A percentile compares a stretch with the other conserved stretches of the same genome.
phyloP scores from a whole-genome alignment of 2,888 invertebrate species.

The Caenorhabditis wallacei region DNA sequence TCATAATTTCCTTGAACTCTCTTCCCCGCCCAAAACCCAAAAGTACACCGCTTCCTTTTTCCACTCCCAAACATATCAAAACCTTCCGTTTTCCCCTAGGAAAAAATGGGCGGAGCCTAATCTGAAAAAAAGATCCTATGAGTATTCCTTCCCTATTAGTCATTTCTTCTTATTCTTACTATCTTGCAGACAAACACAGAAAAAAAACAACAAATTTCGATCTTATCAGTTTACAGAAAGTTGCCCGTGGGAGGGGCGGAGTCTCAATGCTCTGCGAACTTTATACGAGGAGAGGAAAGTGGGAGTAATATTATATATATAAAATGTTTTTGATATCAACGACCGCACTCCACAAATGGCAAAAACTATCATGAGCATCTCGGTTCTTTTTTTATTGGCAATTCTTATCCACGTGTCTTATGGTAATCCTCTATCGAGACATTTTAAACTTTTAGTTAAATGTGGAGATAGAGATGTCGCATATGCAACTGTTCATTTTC shows the following conservation, averaged over 20 bases:
- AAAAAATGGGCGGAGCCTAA: slow-evolving; percentile 5
- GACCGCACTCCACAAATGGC: neutral
- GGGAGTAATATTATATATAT: neutral
- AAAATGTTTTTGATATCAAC: slow-evolving; percentile 19
- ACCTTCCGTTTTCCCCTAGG: neutral
- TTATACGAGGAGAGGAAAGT: neutral
- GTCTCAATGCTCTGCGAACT: slow-evolving; percentile 16
- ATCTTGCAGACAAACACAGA: neutral
- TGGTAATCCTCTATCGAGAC: neutral
- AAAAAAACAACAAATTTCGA: slow-evolving; percentile 10
- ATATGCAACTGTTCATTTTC: neutral
- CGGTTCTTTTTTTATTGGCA: neutral
- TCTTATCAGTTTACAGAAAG: slow-evolving; percentile 5
- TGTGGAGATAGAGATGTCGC: slow-evolving; percentile 6
- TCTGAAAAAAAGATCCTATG: slow-evolving; percentile 35
- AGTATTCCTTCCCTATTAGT: slow-evolving; percentile 38
- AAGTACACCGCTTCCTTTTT: neutral
- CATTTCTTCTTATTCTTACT: slow-evolving; percentile 6
- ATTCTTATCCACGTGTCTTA: neutral
- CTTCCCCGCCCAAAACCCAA: neutral
- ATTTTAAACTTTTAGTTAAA: neutral
- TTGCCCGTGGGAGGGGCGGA: too few relatives aligned
- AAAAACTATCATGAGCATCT: slow-evolving; percentile 10
- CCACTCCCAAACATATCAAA: neutral
- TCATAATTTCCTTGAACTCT: neutral